These are phyloP conservation scores for Accipiter cooperii DNA, from an alignment of 2,113 vertebrate species.

Conservation along the genomic window DNA sequence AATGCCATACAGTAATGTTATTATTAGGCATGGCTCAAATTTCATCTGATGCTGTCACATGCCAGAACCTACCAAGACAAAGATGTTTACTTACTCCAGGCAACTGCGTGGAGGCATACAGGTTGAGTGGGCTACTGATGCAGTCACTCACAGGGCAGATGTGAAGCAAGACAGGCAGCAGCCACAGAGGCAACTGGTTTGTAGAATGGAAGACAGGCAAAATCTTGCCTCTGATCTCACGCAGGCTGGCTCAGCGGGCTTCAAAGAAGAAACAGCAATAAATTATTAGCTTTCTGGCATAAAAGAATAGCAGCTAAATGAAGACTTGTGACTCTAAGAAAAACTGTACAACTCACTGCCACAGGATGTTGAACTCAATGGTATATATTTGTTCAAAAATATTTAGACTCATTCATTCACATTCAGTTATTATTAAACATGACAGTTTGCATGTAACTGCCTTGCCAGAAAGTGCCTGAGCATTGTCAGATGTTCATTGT, in stretches of 20 bases:
- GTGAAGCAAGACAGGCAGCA: neutral
- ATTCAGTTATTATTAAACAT: neutral
- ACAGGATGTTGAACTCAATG: neutral
- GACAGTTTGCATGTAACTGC: neutral
- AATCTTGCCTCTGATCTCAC: neutral
- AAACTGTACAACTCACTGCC: neutral
- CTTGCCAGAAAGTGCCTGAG: neutral
- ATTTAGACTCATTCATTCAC: neutral
- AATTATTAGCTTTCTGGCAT: neutral
- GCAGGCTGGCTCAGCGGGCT: neutral
- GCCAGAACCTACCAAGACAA: neutral
- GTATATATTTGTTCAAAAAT: neutral
- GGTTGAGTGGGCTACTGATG: neutral
- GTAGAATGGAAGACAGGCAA: neutral
- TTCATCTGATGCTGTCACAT: neutral
- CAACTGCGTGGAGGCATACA: neutral
- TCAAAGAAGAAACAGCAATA: neutral
- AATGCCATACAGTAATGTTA: neutral
- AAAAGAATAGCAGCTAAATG: neutral
- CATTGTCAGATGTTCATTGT: neutral
- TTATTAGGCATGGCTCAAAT: neutral
- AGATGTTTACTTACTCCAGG: neutral
- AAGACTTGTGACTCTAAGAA: neutral
- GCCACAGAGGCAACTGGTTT: neutral
- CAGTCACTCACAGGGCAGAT: neutral